A percentile compares a stretch with the other conserved stretches of the same genome.
Evolutionary conservation across 2,797 vertebrate species (phyloP).

Genomic region (Amblyopsis hoosieri): DNA sequence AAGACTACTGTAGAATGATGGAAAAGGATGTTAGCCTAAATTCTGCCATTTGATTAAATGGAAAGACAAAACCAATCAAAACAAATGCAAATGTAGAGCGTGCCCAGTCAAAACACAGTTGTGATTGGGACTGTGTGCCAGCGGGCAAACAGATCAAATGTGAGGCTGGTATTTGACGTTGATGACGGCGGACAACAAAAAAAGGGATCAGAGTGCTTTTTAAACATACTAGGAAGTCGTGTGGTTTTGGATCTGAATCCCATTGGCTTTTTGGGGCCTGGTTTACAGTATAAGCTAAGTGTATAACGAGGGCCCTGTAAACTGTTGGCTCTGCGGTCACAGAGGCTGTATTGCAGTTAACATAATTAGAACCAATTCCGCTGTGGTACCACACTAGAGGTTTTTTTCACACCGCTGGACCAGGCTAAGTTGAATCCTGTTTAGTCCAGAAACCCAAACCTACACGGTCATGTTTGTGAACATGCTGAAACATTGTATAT

Average conservation of each 20-base stretch:
- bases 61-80: conserved; percentile 22
- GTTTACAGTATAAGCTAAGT: conserved; percentile 71
- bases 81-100: conserved; percentile 27
- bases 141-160: conserved; percentile 22
- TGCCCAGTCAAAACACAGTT: conserved; percentile 28
- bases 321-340: conserved; percentile 69
- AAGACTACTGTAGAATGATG: neutral
- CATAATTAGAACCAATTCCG: conserved; percentile 60
- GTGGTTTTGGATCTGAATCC: conserved; percentile 60
- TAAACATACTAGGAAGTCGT: conserved; percentile 49
- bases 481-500: neutral
- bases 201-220: conserved; percentile 37
- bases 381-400: conserved; percentile 40
- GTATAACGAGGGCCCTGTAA: conserved; percentile 69
- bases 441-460: conserved; percentile 5
- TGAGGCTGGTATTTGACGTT: conserved; percentile 31
- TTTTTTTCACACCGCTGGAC: conserved; percentile 50
- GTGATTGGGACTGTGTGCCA: conserved; percentile 15
- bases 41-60: conserved; percentile 16
- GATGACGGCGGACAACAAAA: conserved; percentile 52
- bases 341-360: conserved; percentile 56
- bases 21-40: conserved; percentile 4
- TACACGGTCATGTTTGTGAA: neutral
- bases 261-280: conserved; percentile 63
- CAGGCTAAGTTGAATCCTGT: conserved; percentile 16